Base-by-base conservation (phyloP, 2,113 vertebrate genomes). In the Gobius niger region DNA sequence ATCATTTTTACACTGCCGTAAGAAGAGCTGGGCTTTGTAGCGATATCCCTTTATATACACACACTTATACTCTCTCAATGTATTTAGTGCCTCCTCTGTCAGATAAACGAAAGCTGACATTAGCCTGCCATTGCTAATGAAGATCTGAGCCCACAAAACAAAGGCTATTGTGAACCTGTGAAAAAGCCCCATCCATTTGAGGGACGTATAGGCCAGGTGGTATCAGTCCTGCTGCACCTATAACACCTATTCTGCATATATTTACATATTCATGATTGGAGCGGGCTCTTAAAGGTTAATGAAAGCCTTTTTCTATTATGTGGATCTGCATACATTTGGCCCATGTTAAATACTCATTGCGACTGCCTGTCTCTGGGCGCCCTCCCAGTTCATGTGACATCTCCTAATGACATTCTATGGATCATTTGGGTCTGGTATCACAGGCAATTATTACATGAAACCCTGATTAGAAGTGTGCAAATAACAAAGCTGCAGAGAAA, bases 241-340 rank as follows among this genome's bases (percentile, higher is more conserved):
- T 73, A 85, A 85, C 87, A 88, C 85, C 84, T 82, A 74, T 71
- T 90, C 84, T 85, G 84, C 84, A 89, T 85, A 85, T 49, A 86
- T 88, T 81, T 89, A 65, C 87, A 90, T 91, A 89, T 89, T 90
- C 85, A 87, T 90, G 84, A 83, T 81, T 80, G 47, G 70, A 76
- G 71, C 65, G 61, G 73, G 78, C 81, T 4, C 80, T 83, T 82
- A 88, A 90, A 91, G 89, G 88, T 90, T 87, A 89, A 89, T 88
- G 88, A 85, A 83, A 72, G 82, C 85, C 75, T 81, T 75, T 85
- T 72, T 77, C 89, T 85, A 78, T 85, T 85, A 84, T 90, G 85
- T 79, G 73, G 60, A 18, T 70, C 70, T 79, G 84, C 85, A 85
- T 89, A 85, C 75, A 78, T 85, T 83, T 84, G 63, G 53, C 16